phyloP scores from a whole-genome alignment of 2,113 vertebrate genomes.

The Ranitomeya variabilis region DNA sequence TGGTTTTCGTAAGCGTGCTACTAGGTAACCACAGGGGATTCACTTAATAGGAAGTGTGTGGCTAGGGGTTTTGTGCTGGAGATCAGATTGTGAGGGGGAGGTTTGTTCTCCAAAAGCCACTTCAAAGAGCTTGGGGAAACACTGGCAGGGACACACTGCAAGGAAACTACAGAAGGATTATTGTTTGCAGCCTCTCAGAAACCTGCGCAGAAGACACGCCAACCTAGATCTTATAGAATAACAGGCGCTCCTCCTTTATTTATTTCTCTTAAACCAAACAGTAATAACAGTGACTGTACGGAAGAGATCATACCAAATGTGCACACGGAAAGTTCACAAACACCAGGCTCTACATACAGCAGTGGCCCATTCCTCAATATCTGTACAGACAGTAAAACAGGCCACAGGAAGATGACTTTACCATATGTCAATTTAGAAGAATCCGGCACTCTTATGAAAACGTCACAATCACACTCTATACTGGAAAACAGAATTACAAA shows the following conservation, averaged over 20 bases:
- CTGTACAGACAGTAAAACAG: neutral
- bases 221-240: neutral
- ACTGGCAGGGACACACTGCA: conserved; percentile 26
- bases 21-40: conserved; percentile 36
- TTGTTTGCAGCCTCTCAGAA: neutral
- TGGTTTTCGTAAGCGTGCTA: neutral
- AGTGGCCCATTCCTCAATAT: no score
- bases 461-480: no score
- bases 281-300: neutral
- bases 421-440: no score
- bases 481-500: no score
- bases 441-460: no score
- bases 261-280: neutral
- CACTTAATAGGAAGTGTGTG: conserved; percentile 22
- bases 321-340: no score
- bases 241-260: conserved; percentile 1
- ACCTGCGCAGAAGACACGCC: neutral
- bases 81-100: conserved; percentile 45
- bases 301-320: neutral
- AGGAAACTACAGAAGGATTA: conserved; percentile 22
- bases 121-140: conserved; percentile 38
- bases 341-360: no score
- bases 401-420: neutral
- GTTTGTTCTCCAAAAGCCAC: conserved; percentile 42
- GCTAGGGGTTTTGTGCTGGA: neutral